A percentile compares a stretch with the other conserved stretches of the same genome.
phyloP scores from a whole-genome alignment of 2,797 vertebrate genomes.

The Pseudochaenichthys georgianus region DNA sequence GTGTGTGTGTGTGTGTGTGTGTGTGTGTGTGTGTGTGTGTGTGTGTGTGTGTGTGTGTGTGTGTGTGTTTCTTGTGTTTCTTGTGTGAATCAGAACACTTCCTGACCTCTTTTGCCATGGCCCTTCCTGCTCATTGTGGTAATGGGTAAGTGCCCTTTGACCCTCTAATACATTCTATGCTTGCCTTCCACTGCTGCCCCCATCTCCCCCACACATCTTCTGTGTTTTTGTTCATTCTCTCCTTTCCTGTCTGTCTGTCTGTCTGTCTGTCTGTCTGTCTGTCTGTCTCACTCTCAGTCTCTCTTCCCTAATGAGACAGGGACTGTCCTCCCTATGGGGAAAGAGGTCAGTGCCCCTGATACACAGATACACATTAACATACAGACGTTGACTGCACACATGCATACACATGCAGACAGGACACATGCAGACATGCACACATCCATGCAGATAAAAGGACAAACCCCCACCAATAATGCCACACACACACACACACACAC shows the following conservation, averaged over 20 bases:
- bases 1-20: too few relatives aligned
- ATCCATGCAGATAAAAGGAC: constrained; percentile 68
- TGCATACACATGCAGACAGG: constrained; percentile 58
- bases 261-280: constrained; percentile 42
- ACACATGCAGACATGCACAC: constrained; percentile 71
- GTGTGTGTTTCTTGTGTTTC: too few relatives aligned
- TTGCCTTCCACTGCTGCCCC: constrained; percentile 48
- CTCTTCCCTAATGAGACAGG: constrained; percentile 76
- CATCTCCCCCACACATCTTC: constrained; percentile 24
- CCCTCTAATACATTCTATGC: constrained; percentile 59
- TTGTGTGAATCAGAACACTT: constrained; percentile 56
- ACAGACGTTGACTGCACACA: constrained; percentile 51
- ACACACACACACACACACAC: constrained; percentile 39
- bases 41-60: too few relatives aligned
- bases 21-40: too few relatives aligned
- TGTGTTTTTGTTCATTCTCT: constrained; percentile 40
- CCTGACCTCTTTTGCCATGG: constrained; percentile 54
- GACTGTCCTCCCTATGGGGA: constrained; percentile 71
- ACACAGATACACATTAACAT: constrained; percentile 39
- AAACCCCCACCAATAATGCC: constrained; percentile 43
- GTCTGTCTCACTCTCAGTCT: constrained; percentile 63
- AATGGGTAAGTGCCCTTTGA: constrained; percentile 72
- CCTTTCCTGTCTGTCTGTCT: constrained; percentile 44
- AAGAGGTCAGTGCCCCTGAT: constrained; percentile 69
- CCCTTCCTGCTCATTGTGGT: constrained; percentile 63